These are phyloP conservation scores for Drosophila virilis DNA, from an alignment of 1,140 invertebrate species.

Conservation along the genomic window DNA sequence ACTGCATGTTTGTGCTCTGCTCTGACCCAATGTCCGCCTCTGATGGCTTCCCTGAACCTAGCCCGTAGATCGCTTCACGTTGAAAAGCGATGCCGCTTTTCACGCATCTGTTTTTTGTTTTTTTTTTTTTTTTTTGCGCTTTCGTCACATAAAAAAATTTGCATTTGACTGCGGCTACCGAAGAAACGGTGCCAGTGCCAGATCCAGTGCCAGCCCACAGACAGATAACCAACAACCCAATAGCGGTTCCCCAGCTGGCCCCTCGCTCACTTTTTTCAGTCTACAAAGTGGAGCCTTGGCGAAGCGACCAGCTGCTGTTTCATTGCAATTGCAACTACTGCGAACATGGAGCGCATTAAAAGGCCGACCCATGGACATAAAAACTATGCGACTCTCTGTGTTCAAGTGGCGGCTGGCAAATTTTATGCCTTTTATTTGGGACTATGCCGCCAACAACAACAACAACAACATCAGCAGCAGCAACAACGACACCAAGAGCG, in stretches of 20 bases:
- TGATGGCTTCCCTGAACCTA: neutral
- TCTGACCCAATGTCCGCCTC: constrained; percentile 34
- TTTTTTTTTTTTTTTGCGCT: constrained; percentile 10
- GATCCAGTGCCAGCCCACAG: constrained; percentile 27
- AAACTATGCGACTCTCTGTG: constrained; percentile 64
- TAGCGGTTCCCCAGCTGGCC: neutral
- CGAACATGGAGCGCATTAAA: constrained; percentile 47
- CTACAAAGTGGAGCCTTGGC: constrained; percentile 5
- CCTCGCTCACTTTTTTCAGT: neutral
- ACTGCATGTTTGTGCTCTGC: neutral
- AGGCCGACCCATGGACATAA: constrained; percentile 67
- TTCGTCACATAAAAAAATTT: constrained; percentile 61
- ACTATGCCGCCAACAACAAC: constrained; percentile 54
- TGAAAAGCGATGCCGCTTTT: constrained; percentile 29
- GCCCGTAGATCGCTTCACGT: neutral
- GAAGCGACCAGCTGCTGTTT: constrained; percentile 39
- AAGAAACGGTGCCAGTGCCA: constrained; percentile 23
- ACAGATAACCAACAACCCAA: constrained; percentile 20
- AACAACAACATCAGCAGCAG: constrained; percentile 28
- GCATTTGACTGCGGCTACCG: constrained; percentile 45
- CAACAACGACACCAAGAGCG: neutral
- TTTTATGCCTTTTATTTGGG: constrained; percentile 78
- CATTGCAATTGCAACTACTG: constrained; percentile 48
- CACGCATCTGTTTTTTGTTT: constrained; percentile 34
- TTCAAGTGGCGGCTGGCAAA: constrained; percentile 63